A percentile compares a stretch with the other conserved stretches of the same genome.
Conservation (phyloP, 2,113 vertebrate species). For the Struthidea cinerea region DNA sequence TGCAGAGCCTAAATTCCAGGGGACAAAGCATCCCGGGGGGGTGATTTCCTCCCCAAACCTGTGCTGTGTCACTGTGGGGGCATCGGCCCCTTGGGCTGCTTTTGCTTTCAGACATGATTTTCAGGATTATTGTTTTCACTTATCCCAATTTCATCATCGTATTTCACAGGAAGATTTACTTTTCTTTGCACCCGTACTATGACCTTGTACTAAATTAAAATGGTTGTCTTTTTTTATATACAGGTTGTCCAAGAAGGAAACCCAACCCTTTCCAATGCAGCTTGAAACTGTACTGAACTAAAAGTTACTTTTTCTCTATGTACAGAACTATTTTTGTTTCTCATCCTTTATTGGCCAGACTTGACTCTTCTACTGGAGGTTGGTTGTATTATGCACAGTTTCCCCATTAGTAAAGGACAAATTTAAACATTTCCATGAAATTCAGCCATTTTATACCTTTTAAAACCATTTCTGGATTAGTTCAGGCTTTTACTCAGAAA, state of each 20-base stretch:
- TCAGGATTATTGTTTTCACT: neutral
- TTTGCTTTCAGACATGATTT: neutral
- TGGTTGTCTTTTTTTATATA: neutral
- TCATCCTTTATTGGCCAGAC: neutral
- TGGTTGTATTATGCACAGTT: neutral
- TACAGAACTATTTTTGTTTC: neutral
- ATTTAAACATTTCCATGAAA: neutral
- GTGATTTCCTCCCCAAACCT: neutral
- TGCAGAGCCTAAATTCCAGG: neutral
- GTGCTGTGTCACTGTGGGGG: neutral
- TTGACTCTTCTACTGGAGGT: neutral
- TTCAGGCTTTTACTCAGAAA: neutral
- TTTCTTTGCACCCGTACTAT: neutral
- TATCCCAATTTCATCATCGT: neutral
- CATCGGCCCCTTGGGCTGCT: neutral
- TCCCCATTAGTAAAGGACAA: neutral
- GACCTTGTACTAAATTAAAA: neutral
- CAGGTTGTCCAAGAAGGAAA: neutral
- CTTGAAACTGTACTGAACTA: neutral
- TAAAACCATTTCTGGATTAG: neutral
- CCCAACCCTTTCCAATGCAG: neutral
- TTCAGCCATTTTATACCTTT: neutral
- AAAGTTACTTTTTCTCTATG: neutral
- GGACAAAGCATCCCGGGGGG: neutral
- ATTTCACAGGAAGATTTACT: neutral